Evolutionary conservation across 2,797 vertebrate genomes (phyloP), one percentile per base, ranked within the genome.

Genomic region (Sciurus vulgaris): DNA sequence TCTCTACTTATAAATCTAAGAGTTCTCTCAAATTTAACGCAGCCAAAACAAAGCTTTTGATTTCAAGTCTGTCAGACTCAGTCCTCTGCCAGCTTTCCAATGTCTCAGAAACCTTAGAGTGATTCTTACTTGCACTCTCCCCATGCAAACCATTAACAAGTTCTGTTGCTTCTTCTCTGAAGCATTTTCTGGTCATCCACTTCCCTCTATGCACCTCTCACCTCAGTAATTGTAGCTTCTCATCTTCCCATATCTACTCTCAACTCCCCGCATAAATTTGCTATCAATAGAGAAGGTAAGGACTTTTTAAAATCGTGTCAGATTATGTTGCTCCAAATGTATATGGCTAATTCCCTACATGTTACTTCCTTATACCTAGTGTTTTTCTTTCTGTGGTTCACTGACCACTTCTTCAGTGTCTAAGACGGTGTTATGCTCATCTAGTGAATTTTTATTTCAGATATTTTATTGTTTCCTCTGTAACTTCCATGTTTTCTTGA

Each of bases 401-500:
- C 35, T 28, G 20, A 69, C 47, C 11, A 51, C 70, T 38, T 93
- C 77, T 77, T 47, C 41, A 26, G 54, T 69, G 14, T 65, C 38
- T 90, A 77, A 83, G 20, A n/a, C 82, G 47, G 28, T 76, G 13
- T 73, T 89, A 63, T 51, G 22, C 26, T 14, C 18, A 67, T 73
- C 33, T 76, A 85, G 38, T 74, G 10, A 63, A 26, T n/a, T 88
- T 92, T 41, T 77, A 47, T 78, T 81, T 51, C n/a, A 33, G 33
- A 41, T 49, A 69, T 20, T 79, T 1, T 73, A 30, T 56, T 76
- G 93, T 89, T 90, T 78, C 30, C 22, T 78, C 49, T 10, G 11
- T 41, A 84, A 92, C 30, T 91, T 89, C 54, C 54, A 61, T 72
- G 84, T 74, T 28, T 94, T 94, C 30, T 83, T 51, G 1, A 86